These are phyloP conservation scores for Dufourea novaeangliae DNA, from an alignment of 1,140 invertebrate species.

Conservation along the genomic window DNA sequence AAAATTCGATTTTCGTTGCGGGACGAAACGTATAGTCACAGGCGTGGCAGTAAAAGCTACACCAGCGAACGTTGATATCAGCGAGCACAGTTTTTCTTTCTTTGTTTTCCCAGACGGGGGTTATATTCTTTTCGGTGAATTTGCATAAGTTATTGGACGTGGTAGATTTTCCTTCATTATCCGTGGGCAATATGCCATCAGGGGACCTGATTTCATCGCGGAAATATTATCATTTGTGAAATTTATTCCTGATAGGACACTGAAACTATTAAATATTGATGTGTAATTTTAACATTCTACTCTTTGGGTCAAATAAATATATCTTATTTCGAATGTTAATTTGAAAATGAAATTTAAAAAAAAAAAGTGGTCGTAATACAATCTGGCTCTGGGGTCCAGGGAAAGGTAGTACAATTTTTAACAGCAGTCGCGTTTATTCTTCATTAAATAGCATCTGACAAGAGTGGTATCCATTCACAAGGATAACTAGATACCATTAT, in stretches of 20 bases:
- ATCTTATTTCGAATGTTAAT: too few relatives aligned
- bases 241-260: not conserved
- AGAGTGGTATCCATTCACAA: too few relatives aligned
- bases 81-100: not conserved
- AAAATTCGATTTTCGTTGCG: constrained; percentile 2
- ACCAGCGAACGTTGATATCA: not conserved
- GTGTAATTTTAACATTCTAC: too few relatives aligned
- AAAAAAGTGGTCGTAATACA: too few relatives aligned
- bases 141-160: not conserved
- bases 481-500: not conserved
- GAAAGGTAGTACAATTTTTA: too few relatives aligned
- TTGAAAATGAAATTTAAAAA: too few relatives aligned
- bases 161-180: not conserved
- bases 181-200: not conserved
- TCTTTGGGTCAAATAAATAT: too few relatives aligned
- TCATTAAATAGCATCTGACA: too few relatives aligned
- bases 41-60: not conserved
- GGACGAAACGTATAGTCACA: constrained; percentile 4
- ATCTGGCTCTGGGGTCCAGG: too few relatives aligned
- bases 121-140: not conserved
- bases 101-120: not conserved
- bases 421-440: too few relatives aligned
- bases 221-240: not conserved
- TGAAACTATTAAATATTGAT: too few relatives aligned
- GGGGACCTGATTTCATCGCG: not conserved